Conservation (phyloP, 2,113 vertebrate genomes). For the Mus pahari region DNA sequence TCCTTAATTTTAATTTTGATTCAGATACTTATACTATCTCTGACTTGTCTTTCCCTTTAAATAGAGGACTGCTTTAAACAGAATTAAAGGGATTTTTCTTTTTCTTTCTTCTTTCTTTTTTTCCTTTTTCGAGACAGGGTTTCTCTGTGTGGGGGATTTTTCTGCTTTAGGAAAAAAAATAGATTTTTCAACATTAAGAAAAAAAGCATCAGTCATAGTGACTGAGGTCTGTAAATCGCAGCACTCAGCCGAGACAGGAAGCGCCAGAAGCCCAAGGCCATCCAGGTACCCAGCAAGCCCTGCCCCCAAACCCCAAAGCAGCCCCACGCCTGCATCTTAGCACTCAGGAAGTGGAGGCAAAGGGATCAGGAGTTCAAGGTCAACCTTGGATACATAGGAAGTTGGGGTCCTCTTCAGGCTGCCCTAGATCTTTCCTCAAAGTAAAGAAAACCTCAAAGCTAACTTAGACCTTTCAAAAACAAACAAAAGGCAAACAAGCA, state of each 20-base stretch:
- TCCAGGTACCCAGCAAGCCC: background rate
- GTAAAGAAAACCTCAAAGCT: background rate
- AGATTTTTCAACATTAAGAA: slow-evolving; percentile 18
- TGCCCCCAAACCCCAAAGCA: background rate
- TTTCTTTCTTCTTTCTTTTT: too few species aligned
- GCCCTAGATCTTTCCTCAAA: background rate
- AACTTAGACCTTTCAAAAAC: background rate
- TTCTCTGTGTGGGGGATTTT: too few species aligned
- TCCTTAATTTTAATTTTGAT: slow-evolving; percentile 28
- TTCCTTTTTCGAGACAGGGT: too few species aligned
- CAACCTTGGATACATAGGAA: background rate
- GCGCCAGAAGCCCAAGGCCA: background rate
- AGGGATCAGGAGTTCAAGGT: background rate
- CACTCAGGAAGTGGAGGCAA: background rate
- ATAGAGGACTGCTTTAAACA: slow-evolving; percentile 5
- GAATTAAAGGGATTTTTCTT: slow-evolving; percentile 26
- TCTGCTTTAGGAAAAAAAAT: background rate
- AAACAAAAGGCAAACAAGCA: background rate
- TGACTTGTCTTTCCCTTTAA: background rate
- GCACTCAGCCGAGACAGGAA: background rate
- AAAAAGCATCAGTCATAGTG: background rate
- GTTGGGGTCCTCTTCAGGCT: background rate
- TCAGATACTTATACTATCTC: slow-evolving; percentile 28
- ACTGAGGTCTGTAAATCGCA: background rate
- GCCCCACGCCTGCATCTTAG: background rate